Evolutionary conservation across 2,113 vertebrate genomes (phyloP).

Genomic region (Acanthisitta chloris): DNA sequence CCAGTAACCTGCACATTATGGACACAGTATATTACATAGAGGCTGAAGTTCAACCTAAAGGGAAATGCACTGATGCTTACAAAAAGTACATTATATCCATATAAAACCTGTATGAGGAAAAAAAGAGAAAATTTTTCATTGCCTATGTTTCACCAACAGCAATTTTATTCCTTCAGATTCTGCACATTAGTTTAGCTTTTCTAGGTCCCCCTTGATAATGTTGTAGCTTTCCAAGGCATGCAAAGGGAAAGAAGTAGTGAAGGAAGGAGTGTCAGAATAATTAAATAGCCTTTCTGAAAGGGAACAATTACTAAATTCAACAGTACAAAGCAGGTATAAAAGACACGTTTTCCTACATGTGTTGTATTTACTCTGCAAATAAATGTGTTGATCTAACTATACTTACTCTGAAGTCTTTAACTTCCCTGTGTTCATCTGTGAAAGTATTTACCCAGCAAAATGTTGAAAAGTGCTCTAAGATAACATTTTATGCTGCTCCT

Average conservation of each 20-base stretch:
- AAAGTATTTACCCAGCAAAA: constrained; percentile 47
- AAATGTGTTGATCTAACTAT: neutral
- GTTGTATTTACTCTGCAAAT: constrained; percentile 21
- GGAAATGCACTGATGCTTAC: neutral
- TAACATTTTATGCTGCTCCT: constrained; percentile 41
- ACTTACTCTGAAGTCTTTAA: constrained; percentile 29
- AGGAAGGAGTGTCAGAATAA: neutral
- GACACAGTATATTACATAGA: neutral
- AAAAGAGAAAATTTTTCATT: neutral
- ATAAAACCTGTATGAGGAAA: neutral
- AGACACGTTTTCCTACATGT: neutral
- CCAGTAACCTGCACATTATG: neutral
- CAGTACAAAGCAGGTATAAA: constrained; percentile 7
- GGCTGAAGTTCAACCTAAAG: neutral
- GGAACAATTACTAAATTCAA: constrained; percentile 6
- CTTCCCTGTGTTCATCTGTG: constrained; percentile 9
- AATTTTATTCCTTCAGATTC: neutral
- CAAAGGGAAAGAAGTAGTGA: neutral
- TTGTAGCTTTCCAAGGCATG: neutral
- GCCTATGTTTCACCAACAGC: neutral
- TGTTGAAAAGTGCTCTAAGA: constrained; percentile 48
- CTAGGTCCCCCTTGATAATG: neutral
- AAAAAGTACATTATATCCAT: neutral
- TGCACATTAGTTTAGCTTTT: neutral
- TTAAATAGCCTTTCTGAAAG: constrained; percentile 12